These are phyloP conservation scores for Drosophila orosa DNA, from an alignment of 1,140 invertebrate genomes.

Conservation along the genomic window DNA sequence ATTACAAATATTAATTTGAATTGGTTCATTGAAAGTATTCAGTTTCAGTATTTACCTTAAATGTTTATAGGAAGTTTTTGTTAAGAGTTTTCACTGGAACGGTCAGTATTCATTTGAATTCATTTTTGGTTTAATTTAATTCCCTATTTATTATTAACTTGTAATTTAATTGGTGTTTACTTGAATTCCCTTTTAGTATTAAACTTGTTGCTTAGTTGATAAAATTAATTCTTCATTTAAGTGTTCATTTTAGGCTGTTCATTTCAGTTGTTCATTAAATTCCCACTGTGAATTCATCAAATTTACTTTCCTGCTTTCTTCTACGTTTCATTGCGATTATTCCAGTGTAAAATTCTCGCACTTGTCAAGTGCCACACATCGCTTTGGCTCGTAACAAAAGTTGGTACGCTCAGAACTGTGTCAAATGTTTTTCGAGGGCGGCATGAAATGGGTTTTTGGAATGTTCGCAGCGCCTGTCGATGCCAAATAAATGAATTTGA, in stretches of 20 bases:
- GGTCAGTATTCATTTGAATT: not conserved
- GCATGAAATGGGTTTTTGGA: not conserved
- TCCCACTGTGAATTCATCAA: not conserved
- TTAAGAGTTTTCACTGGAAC: no score
- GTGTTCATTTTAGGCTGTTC: not conserved
- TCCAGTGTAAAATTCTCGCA: not conserved
- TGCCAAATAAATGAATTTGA: constrained; percentile 24
- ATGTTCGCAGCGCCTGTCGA: not conserved
- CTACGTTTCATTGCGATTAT: no score
- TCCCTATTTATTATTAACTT: not conserved
- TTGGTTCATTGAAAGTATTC: no score
- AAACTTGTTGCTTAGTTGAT: not conserved
- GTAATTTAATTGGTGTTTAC: not conserved
- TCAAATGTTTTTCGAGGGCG: constrained; percentile 10
- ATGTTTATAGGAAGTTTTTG: no score
- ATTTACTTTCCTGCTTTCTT: not conserved
- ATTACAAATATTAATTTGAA: no score
- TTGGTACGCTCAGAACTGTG: constrained; percentile 8
- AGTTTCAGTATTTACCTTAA: no score
- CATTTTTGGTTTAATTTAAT: not conserved
- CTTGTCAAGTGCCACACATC: not conserved
- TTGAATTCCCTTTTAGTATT: not conserved
- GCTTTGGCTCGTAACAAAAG: not conserved
- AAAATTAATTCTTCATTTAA: no score
- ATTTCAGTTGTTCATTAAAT: not conserved